phyloP scores from a whole-genome alignment of 2,797 vertebrate species.

The Schizothorax lantsangensis region DNA sequence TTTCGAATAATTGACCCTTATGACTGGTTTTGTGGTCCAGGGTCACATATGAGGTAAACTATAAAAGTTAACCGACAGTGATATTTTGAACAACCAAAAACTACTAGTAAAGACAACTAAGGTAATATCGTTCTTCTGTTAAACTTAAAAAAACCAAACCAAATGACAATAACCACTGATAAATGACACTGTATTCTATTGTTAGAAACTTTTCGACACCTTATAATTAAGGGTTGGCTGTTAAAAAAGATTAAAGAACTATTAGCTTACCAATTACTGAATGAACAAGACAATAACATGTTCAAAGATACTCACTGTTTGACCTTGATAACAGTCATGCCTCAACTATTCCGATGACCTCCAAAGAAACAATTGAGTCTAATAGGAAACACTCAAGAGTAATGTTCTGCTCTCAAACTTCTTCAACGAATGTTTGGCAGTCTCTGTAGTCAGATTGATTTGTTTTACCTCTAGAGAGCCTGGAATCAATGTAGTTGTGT shows the following conservation, averaged over 20 bases:
- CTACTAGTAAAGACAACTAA: background rate
- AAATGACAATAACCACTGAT: background rate
- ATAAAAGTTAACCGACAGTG: background rate
- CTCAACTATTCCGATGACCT: conserved; percentile 17
- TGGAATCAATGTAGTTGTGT: conserved; percentile 20
- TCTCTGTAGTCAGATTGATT: conserved; percentile 9
- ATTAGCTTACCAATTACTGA: background rate
- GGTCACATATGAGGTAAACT: background rate
- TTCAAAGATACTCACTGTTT: conserved; percentile 74
- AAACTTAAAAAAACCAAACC: background rate
- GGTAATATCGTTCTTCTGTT: background rate
- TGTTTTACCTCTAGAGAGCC: background rate
- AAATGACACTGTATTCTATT: background rate
- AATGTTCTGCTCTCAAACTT: background rate
- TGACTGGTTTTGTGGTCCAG: too few relatives aligned
- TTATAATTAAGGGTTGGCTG: background rate
- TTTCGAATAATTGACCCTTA: too few relatives aligned
- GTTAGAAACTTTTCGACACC: background rate
- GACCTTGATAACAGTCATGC: conserved; percentile 79
- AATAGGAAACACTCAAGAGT: background rate
- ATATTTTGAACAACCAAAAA: background rate
- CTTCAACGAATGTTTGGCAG: background rate
- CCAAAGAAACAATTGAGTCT: background rate
- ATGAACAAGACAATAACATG: background rate
- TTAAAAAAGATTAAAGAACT: background rate